A percentile compares a stretch with the other conserved stretches of the same genome.
These are phyloP conservation scores for Drosophila asahinai DNA, from an alignment of 1,140 invertebrate species.

Conservation along the genomic window DNA sequence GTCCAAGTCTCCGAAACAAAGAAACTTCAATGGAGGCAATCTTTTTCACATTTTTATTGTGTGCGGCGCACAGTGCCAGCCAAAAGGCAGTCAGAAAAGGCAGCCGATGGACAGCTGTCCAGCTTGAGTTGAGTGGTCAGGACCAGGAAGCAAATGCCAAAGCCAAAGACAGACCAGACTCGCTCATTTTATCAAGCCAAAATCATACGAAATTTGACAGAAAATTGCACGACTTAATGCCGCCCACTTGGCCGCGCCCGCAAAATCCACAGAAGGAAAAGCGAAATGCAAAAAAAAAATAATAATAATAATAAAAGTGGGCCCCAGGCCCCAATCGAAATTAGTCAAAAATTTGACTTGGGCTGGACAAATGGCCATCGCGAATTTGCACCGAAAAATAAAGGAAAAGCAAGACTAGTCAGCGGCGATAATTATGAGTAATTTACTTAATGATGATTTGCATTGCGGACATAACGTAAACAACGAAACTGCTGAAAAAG, in stretches of 20 bases:
- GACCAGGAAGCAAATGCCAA: conserved; percentile 53
- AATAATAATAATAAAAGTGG: not conserved
- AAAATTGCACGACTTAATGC: conserved; percentile 58
- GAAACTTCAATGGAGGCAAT: conserved; percentile 43
- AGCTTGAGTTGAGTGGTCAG: conserved; percentile 32
- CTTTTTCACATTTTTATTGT: conserved; percentile 23
- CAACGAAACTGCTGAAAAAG: conserved; percentile 28
- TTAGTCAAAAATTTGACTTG: conserved; percentile 59
- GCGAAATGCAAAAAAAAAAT: conserved; percentile 6
- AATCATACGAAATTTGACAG: conserved; percentile 64
- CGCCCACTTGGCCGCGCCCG: conserved; percentile 41
- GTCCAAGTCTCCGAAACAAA: conserved; percentile 33
- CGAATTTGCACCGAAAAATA: conserved; percentile 37
- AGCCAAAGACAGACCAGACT: conserved; percentile 19
- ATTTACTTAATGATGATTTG: conserved; percentile 68
- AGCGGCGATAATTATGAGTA: conserved; percentile 57
- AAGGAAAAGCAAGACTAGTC: conserved; percentile 34
- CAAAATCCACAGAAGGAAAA: conserved; percentile 37
- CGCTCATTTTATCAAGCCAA: conserved; percentile 51
- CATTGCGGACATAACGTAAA: conserved; percentile 52
- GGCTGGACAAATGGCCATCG: conserved; percentile 50
- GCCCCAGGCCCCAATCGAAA: conserved; percentile 22
- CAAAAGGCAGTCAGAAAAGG: not conserved
- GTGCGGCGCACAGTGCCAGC: not conserved
- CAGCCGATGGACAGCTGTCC: conserved; percentile 45